A percentile compares a stretch with the other conserved stretches of the same genome.
phyloP scores from a whole-genome alignment of 2,113 vertebrate species.

The Lycocorax pyrrhopterus region DNA sequence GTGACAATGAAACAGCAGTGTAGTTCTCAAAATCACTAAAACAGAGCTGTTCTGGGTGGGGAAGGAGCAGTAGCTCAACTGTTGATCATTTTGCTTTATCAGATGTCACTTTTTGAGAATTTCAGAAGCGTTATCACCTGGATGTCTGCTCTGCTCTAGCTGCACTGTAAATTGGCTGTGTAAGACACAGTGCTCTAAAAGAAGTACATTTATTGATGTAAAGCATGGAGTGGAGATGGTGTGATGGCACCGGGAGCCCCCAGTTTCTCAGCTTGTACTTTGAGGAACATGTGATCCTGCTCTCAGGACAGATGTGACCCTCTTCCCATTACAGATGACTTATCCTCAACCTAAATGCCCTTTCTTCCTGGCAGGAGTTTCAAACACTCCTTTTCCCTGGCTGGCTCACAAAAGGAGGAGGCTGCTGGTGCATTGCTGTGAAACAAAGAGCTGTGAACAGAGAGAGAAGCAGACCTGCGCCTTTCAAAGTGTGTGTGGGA shows the following conservation, averaged over 20 bases:
- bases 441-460: neutral
- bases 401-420: accelerated
- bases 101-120: neutral
- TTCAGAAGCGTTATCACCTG: neutral
- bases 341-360: too few species aligned
- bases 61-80: neutral
- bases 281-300: neutral
- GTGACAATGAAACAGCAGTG: neutral
- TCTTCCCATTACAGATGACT: neutral
- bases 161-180: neutral
- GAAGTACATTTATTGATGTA: neutral
- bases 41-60: accelerated
- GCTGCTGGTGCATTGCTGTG: neutral
- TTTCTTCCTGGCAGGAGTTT: neutral
- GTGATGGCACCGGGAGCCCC: neutral
- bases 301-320: neutral
- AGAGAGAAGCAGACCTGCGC: neutral
- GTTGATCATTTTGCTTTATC: neutral
- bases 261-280: neutral
- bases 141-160: neutral
- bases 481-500: neutral
- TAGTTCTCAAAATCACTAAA: neutral
- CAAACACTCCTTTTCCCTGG: neutral
- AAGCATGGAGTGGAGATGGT: neutral
- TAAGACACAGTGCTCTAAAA: neutral